Evolutionary conservation across 2,113 vertebrate genomes (phyloP), one percentile per base, ranked within the genome.

Genomic region (Cebus imitator): DNA sequence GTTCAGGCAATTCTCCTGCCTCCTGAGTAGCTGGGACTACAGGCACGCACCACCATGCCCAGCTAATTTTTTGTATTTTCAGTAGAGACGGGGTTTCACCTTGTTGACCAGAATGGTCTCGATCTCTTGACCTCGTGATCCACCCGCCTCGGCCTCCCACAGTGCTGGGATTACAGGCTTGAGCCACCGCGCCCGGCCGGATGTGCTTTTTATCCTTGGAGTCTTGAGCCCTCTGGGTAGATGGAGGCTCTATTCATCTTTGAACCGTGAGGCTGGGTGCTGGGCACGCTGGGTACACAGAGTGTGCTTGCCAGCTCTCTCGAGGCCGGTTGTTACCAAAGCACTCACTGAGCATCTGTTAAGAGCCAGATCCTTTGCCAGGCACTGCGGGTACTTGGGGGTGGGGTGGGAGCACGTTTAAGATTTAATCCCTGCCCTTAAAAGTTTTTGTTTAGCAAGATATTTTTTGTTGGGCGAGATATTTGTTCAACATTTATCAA

Each of bases 371-470:
- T 10, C 40, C 40, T 52, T 20, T 2, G 6, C 25, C 21, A 64
- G 52, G 48, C 8, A 1, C 17, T 4, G 32, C 0, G 5, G 70
- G 23, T 37, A 13, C 6, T 1, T 1, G 23, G 35, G 66, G 72
- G 20, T 2, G 25, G 25, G 55, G 6, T 5, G 52, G 68, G 25
- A 18, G 12, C 1, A 2, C 4, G 1, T 0, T 2, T 13, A 48
- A 8, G 21, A 30, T 13, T 89, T 52, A 6, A 3, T 23, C 35
- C 20, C 45, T 12, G 12, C 57, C 75, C 81, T 86, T 45, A 13
- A 10, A 20, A 17, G 40, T 55, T 55, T 64, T 55, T 7, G 3
- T 12, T 45, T 20, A 37, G 58, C 68, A 25, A 48, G 32, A 9
- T 12, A 17, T 9, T 64, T 5, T 52, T 52, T 5, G 61, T 32